These are phyloP conservation scores for Nephrotoma guestfalica DNA, from an alignment of 2,888 invertebrate species.

Conservation along the genomic window DNA sequence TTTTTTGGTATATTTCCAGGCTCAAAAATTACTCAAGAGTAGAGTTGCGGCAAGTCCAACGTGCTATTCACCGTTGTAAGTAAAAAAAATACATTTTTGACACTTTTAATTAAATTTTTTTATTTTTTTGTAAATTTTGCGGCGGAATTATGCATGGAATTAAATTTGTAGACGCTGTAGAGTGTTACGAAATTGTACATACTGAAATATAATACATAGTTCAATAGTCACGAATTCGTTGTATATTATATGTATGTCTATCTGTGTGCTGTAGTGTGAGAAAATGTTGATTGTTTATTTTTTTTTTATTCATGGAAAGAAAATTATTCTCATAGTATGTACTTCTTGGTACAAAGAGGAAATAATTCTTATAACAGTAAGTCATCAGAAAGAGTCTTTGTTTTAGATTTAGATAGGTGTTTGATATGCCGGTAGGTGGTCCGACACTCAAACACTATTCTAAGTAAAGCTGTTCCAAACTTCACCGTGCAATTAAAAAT, in stretches of 20 bases:
- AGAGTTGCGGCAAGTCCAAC: constrained; percentile 20
- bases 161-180: neutral
- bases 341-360: neutral
- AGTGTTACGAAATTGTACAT: neutral
- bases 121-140: neutral
- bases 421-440: too few relatives aligned
- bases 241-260: neutral
- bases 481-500: too few relatives aligned
- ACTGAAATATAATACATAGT: neutral
- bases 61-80: constrained; percentile 29
- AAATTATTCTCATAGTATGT: neutral
- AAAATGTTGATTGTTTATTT: neutral
- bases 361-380: neutral
- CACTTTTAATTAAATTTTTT: neutral
- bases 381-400: neutral
- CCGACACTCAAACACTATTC: too few relatives aligned
- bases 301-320: neutral
- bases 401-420: neutral
- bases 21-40: neutral
- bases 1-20: neutral
- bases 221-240: neutral
- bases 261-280: neutral
- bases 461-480: too few relatives aligned
- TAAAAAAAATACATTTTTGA: constrained; percentile 10
- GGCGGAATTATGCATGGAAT: neutral